Base-by-base conservation (phyloP, 2,797 vertebrate genomes). In the Sebastolobus alascanus region DNA sequence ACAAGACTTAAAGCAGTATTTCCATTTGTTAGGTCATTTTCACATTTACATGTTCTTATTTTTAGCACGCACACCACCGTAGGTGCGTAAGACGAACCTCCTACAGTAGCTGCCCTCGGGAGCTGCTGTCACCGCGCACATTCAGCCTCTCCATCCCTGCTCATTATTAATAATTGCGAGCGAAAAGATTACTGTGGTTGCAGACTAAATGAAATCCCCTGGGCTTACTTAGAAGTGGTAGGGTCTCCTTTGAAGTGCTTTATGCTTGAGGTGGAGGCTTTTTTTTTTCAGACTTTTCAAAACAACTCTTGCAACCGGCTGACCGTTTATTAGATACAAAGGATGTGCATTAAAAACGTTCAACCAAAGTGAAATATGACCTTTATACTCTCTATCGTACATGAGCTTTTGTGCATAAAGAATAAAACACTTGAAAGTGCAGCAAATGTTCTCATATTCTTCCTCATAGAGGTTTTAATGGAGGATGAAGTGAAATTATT, bases 151-250 rank as follows among this genome's bases (percentile, higher is more conserved):
- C 75, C 54, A 67, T 76, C 68, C 79, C 4, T 18, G n/a, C 82
- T 82, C 83, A 89, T 91, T 90, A 90, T 87, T 93, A 87, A 89
- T 93, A 90, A 92, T 87, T 92, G 84, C 67, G 35, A 77, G 75
- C 64, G 80, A 67, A 84, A 89, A 80, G 80, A 85, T 83, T 64
- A 82, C 56, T 16, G 33, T 72, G 69, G 86, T 73, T 82, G 77
- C 73, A 76, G 78, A 69, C 73, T 87, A 71, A 80, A 68, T 84
- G 69, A 82, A 90, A 73, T 90, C 80, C 73, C 84, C 22, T 12
- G 79, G 79, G 86, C 75, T 86, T 79, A 73, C 76, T 89, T 73
- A 71, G 61, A 84, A 84, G 74, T 84, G 55, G 40, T 63, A 38
- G 70, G 71, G 38, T 80, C 83, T 84, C 50, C 84, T 92, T 93